Evolutionary conservation across 2,888 invertebrate species (phyloP), one percentile per base, ranked within the genome.

Genomic region (Aelia acuminata): DNA sequence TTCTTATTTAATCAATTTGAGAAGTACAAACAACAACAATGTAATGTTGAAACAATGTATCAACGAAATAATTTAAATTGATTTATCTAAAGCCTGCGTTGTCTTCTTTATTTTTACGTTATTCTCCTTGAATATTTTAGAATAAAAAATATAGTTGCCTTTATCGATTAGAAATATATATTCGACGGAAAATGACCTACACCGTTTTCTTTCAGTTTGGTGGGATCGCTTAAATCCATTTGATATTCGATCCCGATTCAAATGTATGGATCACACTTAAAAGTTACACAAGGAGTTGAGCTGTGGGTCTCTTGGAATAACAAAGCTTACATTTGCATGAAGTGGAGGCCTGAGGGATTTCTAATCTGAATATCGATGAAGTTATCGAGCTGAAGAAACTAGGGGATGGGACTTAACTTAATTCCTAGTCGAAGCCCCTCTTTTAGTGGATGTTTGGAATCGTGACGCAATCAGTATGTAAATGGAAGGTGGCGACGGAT

Each of bases 361-460:
- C 31, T 70, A 70, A 70, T 70, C 63, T 35, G 63, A 70, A 70
- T 70, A 70, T 70, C 63, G 63, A 70, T 70, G 63, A 70, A 31
- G 63, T 70, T 70, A 70, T 70, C 35, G 2, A 70, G 63, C 63
- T 1, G 35, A 35, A 35, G 35, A 35, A 18, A 70, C 7, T 26
- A 35, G 35, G 1, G 63, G 63, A 18, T 35, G 35, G 31, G 15
- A 63, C 31, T 63, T 31, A 31, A 35, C 63, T 35, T 18, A 35
- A 35, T 31, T 35, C 63, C 31, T 7, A 35, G 63, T 70, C 20
- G 20, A 35, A 70, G 63, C 31, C 13, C 26, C 57, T 10, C 57
- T 70, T 70, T 31, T 35, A 70, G 7, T 18, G 63, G 18, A 70
- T 70, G 63, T 70, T 70, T 3, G 35, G 18, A 18, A 5, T 35